Evolutionary conservation across 2,797 vertebrate genomes (phyloP), one percentile per base, ranked within the genome.

Genomic region (Neoniphon sammara): DNA sequence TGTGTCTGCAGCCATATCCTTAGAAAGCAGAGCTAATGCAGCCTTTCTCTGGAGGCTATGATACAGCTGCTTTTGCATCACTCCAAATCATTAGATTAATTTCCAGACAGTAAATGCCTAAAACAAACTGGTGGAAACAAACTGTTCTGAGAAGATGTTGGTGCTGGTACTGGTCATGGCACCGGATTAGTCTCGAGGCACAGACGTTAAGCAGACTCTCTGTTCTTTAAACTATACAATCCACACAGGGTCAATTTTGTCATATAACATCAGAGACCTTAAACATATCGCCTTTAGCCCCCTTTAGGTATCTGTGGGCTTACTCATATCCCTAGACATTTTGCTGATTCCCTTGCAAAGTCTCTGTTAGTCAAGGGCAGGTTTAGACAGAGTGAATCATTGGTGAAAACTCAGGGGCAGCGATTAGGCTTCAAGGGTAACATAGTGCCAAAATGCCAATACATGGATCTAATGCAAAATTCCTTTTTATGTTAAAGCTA

Each of bases 1-100:
- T 7, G 50, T 6, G 12, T 60, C 39, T 61, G 59, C 7, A 63
- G 52, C 21, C 61, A 36, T 31, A 66, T 81, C 80, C 66, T 76
- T 93, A 90, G 94, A 93, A 93, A 90, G 90, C 89, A 83, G 81
- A 76, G 70, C 78, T 88, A 88, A 87, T n/a, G 21, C 67, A 69
- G 66, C 23, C 27, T 71, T 77, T 65, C 53, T 82, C 78, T 78
- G 21, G 25, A 77, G 56, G 60, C 72, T 64, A 55, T 71, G 78
- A 72, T 70, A 77, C 61, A 62, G 46, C 80, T 84, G 77, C 75
- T 66, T 68, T 80, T 81, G 53, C 70, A 77, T 76, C 64, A 82
- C 57, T 60, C 44, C 20, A 70, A 74, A 77, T 71, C 59, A 88
- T 88, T 84, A 77, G 79, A 77, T 87, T 75, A 58, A 80, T 70